Base-by-base conservation (phyloP, 2,797 vertebrate genomes). In the Brachymystax lenok region DNA sequence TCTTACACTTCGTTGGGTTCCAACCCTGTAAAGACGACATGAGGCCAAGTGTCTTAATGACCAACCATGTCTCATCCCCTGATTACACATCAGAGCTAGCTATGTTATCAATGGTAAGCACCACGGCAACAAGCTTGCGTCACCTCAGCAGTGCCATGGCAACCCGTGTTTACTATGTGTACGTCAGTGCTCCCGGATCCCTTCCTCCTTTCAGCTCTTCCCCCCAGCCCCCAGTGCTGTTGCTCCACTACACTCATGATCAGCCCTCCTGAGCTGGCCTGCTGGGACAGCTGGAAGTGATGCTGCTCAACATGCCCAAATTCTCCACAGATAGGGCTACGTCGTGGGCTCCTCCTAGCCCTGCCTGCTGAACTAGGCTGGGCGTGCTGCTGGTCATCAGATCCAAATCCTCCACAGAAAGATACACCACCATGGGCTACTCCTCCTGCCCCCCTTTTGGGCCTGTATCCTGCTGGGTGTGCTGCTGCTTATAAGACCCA, bases 1-100 rank as follows among this genome's bases (percentile, higher is more conserved):
- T 83, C 80, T 86, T 67, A 13, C 19, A 76, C 87, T 71, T 83
- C 74, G 59, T 46, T 63, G 78, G 79, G 80, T 66, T 73, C 28
- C 83, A 78, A 82, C 82, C 80, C 87, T 17, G 77, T 70, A 79
- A 54, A 28, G 21, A 4, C 78, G 68, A 76, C 69, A 40, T 24
- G 13, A 52, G 50, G 46, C 68, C 40, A 27, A 16, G 28, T 56
- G 27, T 73, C 71, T 80, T 76, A 81, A 82, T 86, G 82, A 71
- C 78, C 80, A 67, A 76, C 35, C 40, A 24, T 56, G 73, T 67
- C 77, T 71, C n/a, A 3, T 71, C 79, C 75, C 24, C 72, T 73
- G 54, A 72, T 72, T 72, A 72, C 71, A 72, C 51, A n/a, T 33
- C 7, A 17, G 40, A n/a, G 40, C 2, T 46, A 46, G 33, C 30